Base-by-base conservation (phyloP, 1,140 invertebrate genomes). In the Leptinotarsa defecta region DNA sequence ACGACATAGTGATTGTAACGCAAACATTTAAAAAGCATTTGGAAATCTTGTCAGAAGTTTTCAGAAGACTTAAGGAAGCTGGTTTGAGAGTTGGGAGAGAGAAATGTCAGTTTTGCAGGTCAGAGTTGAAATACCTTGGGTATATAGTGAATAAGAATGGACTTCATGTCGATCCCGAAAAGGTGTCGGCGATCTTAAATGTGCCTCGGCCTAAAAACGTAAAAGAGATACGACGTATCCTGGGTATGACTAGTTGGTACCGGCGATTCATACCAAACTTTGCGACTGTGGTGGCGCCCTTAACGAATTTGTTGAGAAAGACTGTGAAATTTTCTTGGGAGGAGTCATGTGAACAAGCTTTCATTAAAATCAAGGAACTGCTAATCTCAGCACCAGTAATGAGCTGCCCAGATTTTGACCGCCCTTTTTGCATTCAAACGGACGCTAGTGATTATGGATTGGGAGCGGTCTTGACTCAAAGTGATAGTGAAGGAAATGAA, bases 101-200 rank as follows among this genome's bases (percentile, higher is more conserved):
- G 24, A 86, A 86, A 76, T 83, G 81, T 13, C 70, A 81, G 62
- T 81, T 84, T 68, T 80, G 79, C 64, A 52, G 52, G 19, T 49
- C 73, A 5, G 19, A 76, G 17, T 61, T 83, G 13, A 73, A 76
- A 43, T 84, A 83, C 79, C 78, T 86, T n/a, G 86, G 85, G n/a
- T 85, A 83, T 75, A 34, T 83, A 48, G 78, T 87, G n/a, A 73
- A 76, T 65, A 48, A 64, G 3, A 63, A 79, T 3, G 85, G 85
- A 19, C 77, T 87, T 6, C 27, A 77, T 17, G 48, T 64, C 8
- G 70, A 73, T 43, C 70, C 74, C 11, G 62, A 76, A 5, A 76
- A 73, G 48, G 74, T 77, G 3, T 24, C 15, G 1, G 75, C 72
- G 22, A 85, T 89, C 6, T 57, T 52, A 13, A 52, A 71, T 49